Conservation (phyloP, 2,797 vertebrate genomes). For the Nyctibius grandis region DNA sequence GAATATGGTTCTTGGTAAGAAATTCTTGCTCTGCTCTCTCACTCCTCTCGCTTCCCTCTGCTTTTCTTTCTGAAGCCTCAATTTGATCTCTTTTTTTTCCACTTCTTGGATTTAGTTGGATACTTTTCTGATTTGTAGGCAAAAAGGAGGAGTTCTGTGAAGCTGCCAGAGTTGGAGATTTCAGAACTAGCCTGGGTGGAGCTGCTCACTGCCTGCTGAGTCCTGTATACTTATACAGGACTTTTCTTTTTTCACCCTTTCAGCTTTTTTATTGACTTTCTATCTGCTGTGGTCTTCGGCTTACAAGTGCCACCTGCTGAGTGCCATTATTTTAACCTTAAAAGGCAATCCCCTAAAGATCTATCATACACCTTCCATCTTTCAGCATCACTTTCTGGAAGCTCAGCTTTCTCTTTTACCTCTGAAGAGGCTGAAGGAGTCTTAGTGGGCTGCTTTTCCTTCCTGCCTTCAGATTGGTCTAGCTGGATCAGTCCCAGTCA, state of each 20-base stretch:
- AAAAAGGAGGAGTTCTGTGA: background rate
- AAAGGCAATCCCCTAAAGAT: background rate
- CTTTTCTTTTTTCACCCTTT: background rate
- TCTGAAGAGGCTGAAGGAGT: background rate
- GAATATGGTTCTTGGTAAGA: conserved; percentile 98
- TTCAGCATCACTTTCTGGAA: background rate
- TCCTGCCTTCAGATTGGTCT: background rate
- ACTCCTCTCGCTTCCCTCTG: background rate
- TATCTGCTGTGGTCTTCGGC: background rate
- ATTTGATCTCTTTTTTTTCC: background rate
- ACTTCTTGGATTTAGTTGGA: background rate
- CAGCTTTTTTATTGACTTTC: background rate
- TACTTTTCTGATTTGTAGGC: background rate
- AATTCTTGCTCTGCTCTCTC: background rate
- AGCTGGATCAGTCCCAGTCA: background rate
- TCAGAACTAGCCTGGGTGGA: background rate
- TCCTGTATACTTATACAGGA: too few species aligned
- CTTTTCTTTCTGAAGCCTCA: background rate
- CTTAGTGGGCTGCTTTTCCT: background rate
- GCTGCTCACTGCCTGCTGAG: background rate
- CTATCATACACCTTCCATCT: background rate
- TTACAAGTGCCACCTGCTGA: background rate
- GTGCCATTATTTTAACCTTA: background rate
- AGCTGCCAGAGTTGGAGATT: background rate
- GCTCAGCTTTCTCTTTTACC: background rate